These are phyloP conservation scores for Cosmia pyralina DNA, from an alignment of 2,888 invertebrate species.

Conservation along the genomic window DNA sequence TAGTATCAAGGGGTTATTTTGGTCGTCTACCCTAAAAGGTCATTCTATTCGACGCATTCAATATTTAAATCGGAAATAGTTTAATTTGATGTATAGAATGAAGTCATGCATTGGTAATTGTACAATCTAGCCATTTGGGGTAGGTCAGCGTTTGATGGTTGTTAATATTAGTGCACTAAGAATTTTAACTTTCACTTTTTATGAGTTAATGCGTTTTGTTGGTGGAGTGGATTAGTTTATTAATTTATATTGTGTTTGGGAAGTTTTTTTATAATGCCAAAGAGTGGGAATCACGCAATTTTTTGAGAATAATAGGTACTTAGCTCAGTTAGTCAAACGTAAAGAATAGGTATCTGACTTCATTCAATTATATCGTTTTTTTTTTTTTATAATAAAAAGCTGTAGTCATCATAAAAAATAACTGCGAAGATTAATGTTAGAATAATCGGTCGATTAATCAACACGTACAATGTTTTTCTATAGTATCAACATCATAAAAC, in stretches of 20 bases:
- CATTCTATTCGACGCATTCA: neutral
- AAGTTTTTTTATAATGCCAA: neutral
- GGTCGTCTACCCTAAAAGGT: too few relatives aligned
- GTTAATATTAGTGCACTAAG: neutral
- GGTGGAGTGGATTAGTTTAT: neutral
- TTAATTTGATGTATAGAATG: neutral
- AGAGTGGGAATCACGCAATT: neutral
- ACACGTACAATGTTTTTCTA: slow-evolving; percentile 1
- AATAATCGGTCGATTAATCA: slow-evolving; percentile 24
- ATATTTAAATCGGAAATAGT: neutral
- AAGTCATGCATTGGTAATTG: neutral
- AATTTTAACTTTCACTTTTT: neutral
- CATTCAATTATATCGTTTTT: too few relatives aligned
- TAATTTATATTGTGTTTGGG: neutral
- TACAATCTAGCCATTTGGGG: neutral
- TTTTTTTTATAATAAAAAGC: neutral
- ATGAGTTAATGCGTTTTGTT: neutral
- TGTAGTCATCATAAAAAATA: slow-evolving; percentile 4
- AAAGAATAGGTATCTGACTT: neutral
- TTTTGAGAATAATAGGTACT: neutral
- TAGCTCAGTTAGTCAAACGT: too few relatives aligned
- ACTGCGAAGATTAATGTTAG: slow-evolving; percentile 2
- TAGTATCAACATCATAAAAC: slow-evolving; percentile 14
- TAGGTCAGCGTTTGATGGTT: slow-evolving; percentile 2
- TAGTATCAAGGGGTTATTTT: neutral